A percentile compares a stretch with the other conserved stretches of the same genome.
Conservation (phyloP, 2,797 vertebrate species). For the Mormyrops boulengeri region DNA sequence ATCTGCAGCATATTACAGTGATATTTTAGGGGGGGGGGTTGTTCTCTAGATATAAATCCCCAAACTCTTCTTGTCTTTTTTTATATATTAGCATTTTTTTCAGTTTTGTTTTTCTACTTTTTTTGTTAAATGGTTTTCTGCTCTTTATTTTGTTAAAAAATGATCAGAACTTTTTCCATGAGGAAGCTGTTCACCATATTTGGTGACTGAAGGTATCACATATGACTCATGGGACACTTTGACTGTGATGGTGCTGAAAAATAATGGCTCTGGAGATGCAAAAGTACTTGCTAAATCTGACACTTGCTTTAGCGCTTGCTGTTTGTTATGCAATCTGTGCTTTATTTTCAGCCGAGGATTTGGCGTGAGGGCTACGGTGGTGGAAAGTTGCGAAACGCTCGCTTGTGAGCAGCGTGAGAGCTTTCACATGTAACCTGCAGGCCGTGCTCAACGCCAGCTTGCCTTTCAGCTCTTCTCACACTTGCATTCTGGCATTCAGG, state of each 20-base stretch:
- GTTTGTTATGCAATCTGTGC: not conserved
- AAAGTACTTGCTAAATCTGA: constrained; percentile 13
- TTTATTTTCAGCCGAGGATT: constrained; percentile 3
- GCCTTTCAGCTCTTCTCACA: not conserved
- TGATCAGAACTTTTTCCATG: not conserved
- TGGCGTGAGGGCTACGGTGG: not conserved
- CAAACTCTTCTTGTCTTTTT: not conserved
- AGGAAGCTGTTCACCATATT: constrained; percentile 5
- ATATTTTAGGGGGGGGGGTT: not conserved
- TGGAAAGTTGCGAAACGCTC: not conserved
- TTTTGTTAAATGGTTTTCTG: not conserved
- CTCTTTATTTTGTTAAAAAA: constrained; percentile 2
- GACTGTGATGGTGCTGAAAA: not conserved
- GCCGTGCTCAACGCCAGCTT: not conserved
- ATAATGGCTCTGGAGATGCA: not conserved
- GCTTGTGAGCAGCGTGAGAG: not conserved
- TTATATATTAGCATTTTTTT: not conserved
- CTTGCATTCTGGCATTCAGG: not conserved
- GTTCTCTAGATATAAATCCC: not conserved
- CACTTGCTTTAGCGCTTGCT: not conserved
- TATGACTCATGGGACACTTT: not conserved
- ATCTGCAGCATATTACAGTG: not conserved
- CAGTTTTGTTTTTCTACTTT: not conserved
- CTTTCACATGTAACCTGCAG: not conserved
- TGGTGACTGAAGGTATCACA: not conserved